Evolutionary conservation across 2,113 vertebrate genomes (phyloP), one percentile per base, ranked within the genome.

Genomic region (Dasyornis broadbenti): DNA sequence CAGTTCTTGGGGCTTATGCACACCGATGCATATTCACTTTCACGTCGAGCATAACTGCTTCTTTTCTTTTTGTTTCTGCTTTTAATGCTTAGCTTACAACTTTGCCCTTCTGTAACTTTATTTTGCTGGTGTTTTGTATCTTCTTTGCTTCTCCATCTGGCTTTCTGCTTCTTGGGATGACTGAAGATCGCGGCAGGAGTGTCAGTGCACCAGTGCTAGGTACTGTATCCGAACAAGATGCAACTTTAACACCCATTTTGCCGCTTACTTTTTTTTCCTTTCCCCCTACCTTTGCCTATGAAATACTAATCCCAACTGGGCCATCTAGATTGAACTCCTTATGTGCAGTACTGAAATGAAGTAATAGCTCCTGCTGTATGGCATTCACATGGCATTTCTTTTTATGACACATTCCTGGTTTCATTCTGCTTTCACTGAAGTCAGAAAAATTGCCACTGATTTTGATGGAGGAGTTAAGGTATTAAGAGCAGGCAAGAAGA

Each of bases 171-270:
- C 97, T 98, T 96, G 98, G 96, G 95, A 98, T 97, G 97, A 97
- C 97, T 98, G 98, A 98, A 99, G 99, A 99, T 97, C 98, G 98
- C 96, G 94, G 97, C 98, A 98, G 99, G 98, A 99, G 99, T 97
- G 98, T 98, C 98, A 99, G 99, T 97, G 99, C 99, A 97, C 99
- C 99, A 8, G 97, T 98, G 95, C 98, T 99, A 99, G 99, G 99
- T 99, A 99, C 97, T 89, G 98, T 99, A 98, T 96, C 95, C 50
- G 17, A 93, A 96, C 91, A 85, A 97, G 95, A 94, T 95, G 94
- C 86, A 86, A 72, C 45, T 78, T 82, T 57, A 92, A 66, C 57
- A 3, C 42, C 33, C 40, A 35, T 89, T 90, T 78, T 76, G 86
- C 93, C 61, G 42, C 86, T n/a, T 9, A 27, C 40, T 68, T 71